Evolutionary conservation across 2,113 vertebrate species (phyloP).

Genomic region (Mionectes macconnelli): DNA sequence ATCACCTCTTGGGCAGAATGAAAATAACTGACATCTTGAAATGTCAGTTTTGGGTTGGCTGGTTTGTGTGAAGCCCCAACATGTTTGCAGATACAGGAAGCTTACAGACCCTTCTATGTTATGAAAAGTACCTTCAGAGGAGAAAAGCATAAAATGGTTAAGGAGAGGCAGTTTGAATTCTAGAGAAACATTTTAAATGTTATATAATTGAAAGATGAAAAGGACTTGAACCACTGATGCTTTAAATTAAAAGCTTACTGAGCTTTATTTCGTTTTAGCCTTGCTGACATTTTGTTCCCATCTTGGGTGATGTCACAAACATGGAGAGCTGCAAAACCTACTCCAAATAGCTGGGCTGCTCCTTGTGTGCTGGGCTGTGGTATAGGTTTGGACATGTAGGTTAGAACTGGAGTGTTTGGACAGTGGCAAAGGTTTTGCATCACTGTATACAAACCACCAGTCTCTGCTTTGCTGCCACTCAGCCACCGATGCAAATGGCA

Average conservation of each 20-base stretch:
- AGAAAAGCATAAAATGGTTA: not conserved
- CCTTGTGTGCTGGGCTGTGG: not conserved
- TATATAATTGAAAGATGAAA: not conserved
- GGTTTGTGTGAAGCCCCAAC: not conserved
- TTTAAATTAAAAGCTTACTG: no score
- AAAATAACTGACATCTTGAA: not conserved
- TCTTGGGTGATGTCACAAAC: not conserved
- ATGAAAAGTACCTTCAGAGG: not conserved
- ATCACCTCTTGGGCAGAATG: not conserved
- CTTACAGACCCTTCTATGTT: not conserved
- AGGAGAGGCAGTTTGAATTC: not conserved
- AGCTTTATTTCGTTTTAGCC: not conserved
- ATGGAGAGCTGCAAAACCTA: not conserved
- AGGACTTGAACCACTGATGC: not conserved
- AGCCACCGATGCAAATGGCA: not conserved
- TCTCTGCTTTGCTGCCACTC: not conserved
- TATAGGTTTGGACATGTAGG: not conserved
- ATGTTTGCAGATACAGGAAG: not conserved
- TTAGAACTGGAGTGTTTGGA: not conserved
- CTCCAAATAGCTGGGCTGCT: not conserved
- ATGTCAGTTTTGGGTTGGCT: not conserved
- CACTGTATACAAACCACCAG: no score
- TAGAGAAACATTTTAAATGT: not conserved
- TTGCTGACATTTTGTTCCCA: not conserved
- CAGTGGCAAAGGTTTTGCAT: not conserved